A percentile compares a stretch with the other conserved stretches of the same genome.
phyloP scores from a whole-genome alignment of 2,797 vertebrate species.

The Masticophis lateralis region DNA sequence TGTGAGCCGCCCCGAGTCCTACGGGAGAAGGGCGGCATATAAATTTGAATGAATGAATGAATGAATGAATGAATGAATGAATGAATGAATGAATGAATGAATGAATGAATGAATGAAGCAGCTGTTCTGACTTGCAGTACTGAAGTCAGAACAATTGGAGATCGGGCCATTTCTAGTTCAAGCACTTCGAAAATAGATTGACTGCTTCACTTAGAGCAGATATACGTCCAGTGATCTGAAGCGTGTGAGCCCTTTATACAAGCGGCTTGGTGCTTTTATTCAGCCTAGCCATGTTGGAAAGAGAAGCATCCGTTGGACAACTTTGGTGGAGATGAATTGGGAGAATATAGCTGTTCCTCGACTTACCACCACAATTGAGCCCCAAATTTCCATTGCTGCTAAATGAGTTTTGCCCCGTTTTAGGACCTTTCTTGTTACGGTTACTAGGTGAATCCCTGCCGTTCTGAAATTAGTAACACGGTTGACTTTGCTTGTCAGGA shows the following conservation, averaged over 20 bases:
- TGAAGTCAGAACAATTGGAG: background rate
- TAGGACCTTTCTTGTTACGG: background rate
- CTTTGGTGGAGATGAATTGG: background rate
- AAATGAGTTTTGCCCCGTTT: background rate
- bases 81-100: too few species aligned
- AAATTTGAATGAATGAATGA: too few species aligned
- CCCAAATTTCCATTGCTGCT: background rate
- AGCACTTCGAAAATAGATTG: too few species aligned
- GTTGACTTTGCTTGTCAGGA: background rate
- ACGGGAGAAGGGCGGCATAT: too few species aligned
- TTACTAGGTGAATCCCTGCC: background rate
- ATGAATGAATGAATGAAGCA: background rate
- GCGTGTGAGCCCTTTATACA: background rate
- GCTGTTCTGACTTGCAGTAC: background rate
- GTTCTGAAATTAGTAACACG: fast-evolving
- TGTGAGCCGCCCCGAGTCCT: too few species aligned
- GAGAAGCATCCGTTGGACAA: background rate
- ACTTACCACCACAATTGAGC: background rate
- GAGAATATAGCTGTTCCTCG: background rate
- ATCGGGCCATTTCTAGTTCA: background rate
- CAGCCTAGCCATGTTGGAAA: background rate
- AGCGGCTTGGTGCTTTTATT: background rate
- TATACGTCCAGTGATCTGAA: background rate
- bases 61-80: too few species aligned
- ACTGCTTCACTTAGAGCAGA: background rate